phyloP scores from a whole-genome alignment of 2,888 invertebrate species.

The Xanthorhoe designata region DNA sequence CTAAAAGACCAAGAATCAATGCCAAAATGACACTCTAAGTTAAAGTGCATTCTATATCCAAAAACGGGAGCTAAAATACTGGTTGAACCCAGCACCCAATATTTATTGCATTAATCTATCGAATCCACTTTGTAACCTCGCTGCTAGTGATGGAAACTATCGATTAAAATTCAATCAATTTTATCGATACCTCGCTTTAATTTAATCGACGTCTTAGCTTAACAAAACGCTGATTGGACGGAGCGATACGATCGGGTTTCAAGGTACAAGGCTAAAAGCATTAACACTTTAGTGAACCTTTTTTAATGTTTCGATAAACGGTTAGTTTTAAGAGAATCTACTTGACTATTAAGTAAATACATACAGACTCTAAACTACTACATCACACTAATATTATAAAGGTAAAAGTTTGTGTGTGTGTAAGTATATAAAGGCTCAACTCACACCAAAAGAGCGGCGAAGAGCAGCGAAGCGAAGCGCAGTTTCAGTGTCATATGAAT shows the following conservation, averaged over 20 bases:
- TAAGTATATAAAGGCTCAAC: too few species aligned
- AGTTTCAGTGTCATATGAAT: too few species aligned
- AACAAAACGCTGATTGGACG: slow-evolving; percentile 25
- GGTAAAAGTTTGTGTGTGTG: too few species aligned
- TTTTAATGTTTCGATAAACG: not conserved
- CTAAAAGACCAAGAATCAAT: too few species aligned
- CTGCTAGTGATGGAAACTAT: slow-evolving; percentile 32
- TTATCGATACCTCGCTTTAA: slow-evolving; percentile 27
- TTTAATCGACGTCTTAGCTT: slow-evolving; percentile 25
- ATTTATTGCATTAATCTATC: slow-evolving; percentile 34
- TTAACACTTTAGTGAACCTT: slow-evolving; percentile 2
- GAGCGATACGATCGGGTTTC: slow-evolving; percentile 12
- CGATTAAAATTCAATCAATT: slow-evolving; percentile 36
- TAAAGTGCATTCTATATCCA: not conserved
- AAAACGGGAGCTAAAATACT: not conserved
- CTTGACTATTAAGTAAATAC: too few species aligned
- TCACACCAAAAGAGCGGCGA: too few species aligned
- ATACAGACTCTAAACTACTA: too few species aligned
- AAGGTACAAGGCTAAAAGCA: slow-evolving; percentile 1
- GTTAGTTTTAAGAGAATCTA: not conserved
- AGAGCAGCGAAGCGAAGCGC: too few species aligned
- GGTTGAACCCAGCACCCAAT: slow-evolving; percentile 14
- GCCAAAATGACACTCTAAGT: too few species aligned
- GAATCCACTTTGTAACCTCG: slow-evolving; percentile 30
- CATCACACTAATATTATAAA: too few species aligned